phyloP scores from a whole-genome alignment of 2,113 vertebrate species.

The Thamnophis sirtalis region DNA sequence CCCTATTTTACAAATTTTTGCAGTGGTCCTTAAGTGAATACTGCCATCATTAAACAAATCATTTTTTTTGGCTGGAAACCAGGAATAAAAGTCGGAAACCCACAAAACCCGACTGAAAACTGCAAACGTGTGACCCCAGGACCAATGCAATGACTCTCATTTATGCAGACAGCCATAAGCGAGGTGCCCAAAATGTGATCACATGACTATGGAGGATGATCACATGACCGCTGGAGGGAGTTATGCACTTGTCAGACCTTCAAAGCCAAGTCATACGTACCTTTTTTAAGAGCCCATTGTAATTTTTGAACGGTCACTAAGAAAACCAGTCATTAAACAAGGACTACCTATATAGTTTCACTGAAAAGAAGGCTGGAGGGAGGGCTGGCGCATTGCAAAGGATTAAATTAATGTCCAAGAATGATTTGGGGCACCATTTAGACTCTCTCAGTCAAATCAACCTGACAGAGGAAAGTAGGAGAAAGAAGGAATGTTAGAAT shows the following conservation, averaged over 20 bases:
- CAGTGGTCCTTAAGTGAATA: not conserved
- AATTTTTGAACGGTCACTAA: not conserved
- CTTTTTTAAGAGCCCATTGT: not conserved
- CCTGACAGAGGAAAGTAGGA: not conserved
- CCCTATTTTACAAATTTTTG: not conserved
- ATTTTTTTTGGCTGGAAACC: not conserved
- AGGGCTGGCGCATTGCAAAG: not conserved
- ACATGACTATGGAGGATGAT: not conserved
- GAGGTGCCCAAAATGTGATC: not conserved
- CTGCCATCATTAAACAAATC: not conserved
- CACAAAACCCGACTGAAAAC: not conserved
- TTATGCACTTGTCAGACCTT: not conserved
- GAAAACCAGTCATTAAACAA: not conserved
- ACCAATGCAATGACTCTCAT: not conserved
- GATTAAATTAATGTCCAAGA: not conserved
- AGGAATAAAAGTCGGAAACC: not conserved
- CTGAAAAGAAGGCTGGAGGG: accelerated
- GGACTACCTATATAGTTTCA: not conserved
- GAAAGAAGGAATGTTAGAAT: not conserved
- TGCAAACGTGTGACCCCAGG: not conserved
- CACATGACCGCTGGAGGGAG: not conserved
- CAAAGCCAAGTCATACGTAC: not conserved
- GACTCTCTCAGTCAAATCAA: not conserved
- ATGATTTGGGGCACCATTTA: not conserved
- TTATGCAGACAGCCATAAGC: not conserved